Conservation (phyloP, 2,113 vertebrate species). For the Eidolon helvum region DNA sequence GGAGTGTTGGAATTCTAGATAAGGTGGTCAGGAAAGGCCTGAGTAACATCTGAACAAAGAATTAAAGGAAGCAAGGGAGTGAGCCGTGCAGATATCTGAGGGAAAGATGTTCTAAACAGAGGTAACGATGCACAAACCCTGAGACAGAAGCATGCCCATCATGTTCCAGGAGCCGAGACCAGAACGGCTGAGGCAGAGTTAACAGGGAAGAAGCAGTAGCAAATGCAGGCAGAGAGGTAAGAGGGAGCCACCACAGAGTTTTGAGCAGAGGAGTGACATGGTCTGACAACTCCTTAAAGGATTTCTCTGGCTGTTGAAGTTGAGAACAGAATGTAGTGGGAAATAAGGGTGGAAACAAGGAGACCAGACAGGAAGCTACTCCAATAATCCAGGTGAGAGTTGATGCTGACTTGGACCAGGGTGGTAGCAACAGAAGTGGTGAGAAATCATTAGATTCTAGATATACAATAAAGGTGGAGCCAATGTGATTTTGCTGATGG, state of each 20-base stretch:
- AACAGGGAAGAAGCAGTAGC: too few species aligned
- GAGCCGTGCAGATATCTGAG: not conserved
- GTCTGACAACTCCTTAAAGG: not conserved
- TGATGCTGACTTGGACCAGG: not conserved
- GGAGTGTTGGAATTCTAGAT: not conserved
- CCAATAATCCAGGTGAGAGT: not conserved
- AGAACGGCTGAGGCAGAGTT: not conserved
- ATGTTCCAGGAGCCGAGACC: not conserved
- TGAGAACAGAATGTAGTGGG: not conserved
- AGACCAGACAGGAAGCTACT: not conserved
- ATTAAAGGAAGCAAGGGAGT: not conserved
- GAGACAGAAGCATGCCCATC: not conserved
- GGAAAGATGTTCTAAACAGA: not conserved
- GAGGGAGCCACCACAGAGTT: not conserved
- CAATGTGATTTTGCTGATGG: not conserved
- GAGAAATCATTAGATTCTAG: not conserved
- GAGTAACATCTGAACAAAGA: not conserved
- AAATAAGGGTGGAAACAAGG: not conserved
- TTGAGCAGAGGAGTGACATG: not conserved
- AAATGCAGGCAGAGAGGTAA: not conserved
- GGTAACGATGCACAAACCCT: not conserved
- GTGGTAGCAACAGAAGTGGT: not conserved
- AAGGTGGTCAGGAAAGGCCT: not conserved
- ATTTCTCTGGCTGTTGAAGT: not conserved
- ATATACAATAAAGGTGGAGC: not conserved